phyloP scores from a whole-genome alignment of 2,888 invertebrate species.

The Prenolepis imparis region DNA sequence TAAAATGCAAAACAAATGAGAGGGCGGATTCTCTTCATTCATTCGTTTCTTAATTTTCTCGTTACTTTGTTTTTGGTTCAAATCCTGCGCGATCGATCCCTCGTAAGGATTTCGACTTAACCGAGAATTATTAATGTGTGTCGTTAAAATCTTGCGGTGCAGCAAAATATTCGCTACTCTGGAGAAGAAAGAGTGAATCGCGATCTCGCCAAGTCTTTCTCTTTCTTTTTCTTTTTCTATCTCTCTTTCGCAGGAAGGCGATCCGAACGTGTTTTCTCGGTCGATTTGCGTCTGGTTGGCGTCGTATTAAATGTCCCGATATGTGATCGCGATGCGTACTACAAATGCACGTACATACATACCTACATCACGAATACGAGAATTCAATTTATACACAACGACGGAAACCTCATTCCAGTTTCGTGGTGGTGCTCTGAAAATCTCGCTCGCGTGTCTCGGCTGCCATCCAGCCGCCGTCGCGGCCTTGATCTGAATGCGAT shows the following conservation, averaged over 20 bases:
- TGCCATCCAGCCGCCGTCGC: slow-evolving; percentile 12
- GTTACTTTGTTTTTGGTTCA: not conserved
- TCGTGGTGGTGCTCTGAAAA: slow-evolving; percentile 49
- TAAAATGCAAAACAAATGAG: slow-evolving; percentile 9
- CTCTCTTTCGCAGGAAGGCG: not conserved
- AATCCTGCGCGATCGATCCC: not conserved
- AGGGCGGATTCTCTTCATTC: not conserved
- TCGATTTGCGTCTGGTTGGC: not conserved
- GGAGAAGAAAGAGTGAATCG: not conserved
- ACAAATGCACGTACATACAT: not conserved
- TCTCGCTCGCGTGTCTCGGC: slow-evolving; percentile 36
- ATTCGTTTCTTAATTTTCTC: slow-evolving; percentile 17
- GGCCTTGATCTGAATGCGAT: slow-evolving; percentile 50
- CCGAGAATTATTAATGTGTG: slow-evolving; percentile 17
- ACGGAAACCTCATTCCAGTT: slow-evolving; percentile 30
- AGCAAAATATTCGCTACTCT: not conserved
- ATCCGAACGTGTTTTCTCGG: not conserved
- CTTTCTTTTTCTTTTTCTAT: no score
- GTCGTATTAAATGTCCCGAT: not conserved
- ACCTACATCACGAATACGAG: not conserved
- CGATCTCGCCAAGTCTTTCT: not conserved
- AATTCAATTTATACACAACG: slow-evolving; percentile 11
- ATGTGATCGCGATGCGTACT: not conserved
- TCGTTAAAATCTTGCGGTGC: slow-evolving; percentile 27
- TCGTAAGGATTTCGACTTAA: not conserved